Base-by-base conservation (phyloP, 2,888 invertebrate genomes). In the Mesopsocus fuscifrons region DNA sequence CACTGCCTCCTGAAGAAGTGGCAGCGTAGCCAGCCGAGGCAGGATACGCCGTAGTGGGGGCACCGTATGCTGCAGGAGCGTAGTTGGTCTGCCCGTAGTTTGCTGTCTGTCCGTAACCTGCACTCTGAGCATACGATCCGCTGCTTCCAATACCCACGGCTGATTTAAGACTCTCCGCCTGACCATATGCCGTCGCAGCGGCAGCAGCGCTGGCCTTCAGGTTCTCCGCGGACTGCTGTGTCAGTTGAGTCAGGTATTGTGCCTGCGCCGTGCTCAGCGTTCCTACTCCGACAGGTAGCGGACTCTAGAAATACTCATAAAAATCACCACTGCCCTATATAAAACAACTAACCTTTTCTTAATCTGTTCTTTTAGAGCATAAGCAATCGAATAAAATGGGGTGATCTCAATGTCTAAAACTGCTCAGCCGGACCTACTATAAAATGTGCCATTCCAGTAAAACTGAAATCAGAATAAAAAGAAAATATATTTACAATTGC, bases 161-260 rank as follows among this genome's bases (percentile, higher is more conserved):
- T 48, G 67, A 60, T 55, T 70, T 70, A 46, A 68, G 63, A 48
- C 61, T 65, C 51, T 67, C 69, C 11, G 49, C 33, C 26, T 46
- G 43, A 31, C 47, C 49, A 26, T 43, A 47, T 4, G 45, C 42
- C 3, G 44, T 42, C n/a, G 38, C 44, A 9, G 46, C 44, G 2
- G 47, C 38, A 46, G 66, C 66, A 38, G 65, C 59, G 48, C 66
- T 60, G 26, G 11, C 26, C 55, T 70, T 70, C 47, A 68, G 63
- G 48, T 61, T 65, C 51, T 67, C 69, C 26, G 26, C 26, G 30
- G 62, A 58, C 41, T 65, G 51, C 60, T 70, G 69, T 21, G 70
- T 65, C 48, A 71, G 55, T 52, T 70, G 69, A 38, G 64, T 68
- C 49, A 71, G 62, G 55, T 71, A 72, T 57, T 72, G 69, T 34